phyloP scores from a whole-genome alignment of 2,113 vertebrate genomes.

The Clarias macrocephalus region DNA sequence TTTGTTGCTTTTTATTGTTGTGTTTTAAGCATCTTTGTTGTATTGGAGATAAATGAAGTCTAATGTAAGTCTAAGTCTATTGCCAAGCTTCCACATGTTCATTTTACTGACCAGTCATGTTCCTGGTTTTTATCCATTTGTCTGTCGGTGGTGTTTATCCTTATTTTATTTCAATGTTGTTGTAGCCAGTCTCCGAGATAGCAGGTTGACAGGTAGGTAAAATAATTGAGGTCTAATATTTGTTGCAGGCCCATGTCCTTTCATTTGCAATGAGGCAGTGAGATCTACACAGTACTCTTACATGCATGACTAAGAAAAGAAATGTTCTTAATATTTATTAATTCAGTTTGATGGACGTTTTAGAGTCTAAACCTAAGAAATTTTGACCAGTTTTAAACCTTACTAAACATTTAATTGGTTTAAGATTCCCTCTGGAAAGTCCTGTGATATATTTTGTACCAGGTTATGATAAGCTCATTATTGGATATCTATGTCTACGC shows the following conservation, averaged over 20 bases:
- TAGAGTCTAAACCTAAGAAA: not conserved
- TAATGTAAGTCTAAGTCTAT: too few relatives aligned
- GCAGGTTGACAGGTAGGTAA: not conserved
- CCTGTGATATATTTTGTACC: not conserved
- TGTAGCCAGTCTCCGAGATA: not conserved
- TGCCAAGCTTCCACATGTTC: slow-evolving; percentile 2
- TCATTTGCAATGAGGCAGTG: not conserved
- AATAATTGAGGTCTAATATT: not conserved
- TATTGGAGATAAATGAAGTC: not conserved
- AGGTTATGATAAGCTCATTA: slow-evolving; percentile 5
- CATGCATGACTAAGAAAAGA: not conserved
- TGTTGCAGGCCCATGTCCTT: not conserved
- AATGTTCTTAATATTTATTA: not conserved
- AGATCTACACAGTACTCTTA: not conserved
- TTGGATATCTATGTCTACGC: not conserved
- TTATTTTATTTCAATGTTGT: not conserved
- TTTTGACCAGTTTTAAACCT: not conserved
- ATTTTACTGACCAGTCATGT: slow-evolving; percentile 25
- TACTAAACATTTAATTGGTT: not conserved
- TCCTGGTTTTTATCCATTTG: slow-evolving; percentile 13
- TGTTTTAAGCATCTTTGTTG: not conserved
- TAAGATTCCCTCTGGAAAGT: not conserved
- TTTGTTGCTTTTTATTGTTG: not conserved
- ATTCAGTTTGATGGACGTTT: not conserved
- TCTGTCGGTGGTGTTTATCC: not conserved